Base-by-base conservation (phyloP, 1,140 invertebrate species). In the Chlorops oryzae region DNA sequence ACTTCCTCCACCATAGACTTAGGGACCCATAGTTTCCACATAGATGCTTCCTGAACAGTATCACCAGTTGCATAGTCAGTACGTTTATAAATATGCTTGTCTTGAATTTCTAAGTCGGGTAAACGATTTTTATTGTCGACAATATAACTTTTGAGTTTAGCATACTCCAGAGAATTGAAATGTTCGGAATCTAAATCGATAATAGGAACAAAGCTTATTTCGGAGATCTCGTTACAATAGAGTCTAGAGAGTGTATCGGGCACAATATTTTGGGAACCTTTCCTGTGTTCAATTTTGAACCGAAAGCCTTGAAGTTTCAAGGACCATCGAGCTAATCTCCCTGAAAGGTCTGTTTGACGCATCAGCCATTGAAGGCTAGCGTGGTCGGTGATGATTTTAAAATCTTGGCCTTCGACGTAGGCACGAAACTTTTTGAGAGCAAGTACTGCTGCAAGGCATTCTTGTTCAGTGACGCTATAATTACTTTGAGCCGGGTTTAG, bases 401-500 rank as follows among this genome's bases (percentile, higher is more conserved):
- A n/a, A n/a, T n/a, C n/a, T n/a, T n/a, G n/a, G n/a, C 52, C 66
- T 20, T 72, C 62, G 25, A 77, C 34, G 24, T 74, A 80, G 6
- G 62, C 55, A 20, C 62, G 32, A 50, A 75, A 77, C 40, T 75
- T 60, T 15, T 32, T 38, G 4, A 50, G 45, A 5, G 28, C 50
- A n/a, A n/a, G n/a, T n/a, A n/a, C n/a, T n/a, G n/a, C n/a, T n/a
- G n/a, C n/a, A n/a, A n/a, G n/a, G n/a, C 46, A 47, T 15, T 35
- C 41, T 18, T 32, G 25, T 45, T 44, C 28, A 9, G 48, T 44
- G 0, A 50, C 48, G 7, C 27, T 50, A 17, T 32, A 44, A 22
- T 50, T 50, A 5, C 25, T 18, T 34, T 23, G 27, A 3, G 20
- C 17, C 6, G 15, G 17, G 9, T 15, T 23, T 13, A 42, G 3